Base-by-base conservation (phyloP, 2,888 invertebrate genomes). In the Zaprionus lineosus region DNA sequence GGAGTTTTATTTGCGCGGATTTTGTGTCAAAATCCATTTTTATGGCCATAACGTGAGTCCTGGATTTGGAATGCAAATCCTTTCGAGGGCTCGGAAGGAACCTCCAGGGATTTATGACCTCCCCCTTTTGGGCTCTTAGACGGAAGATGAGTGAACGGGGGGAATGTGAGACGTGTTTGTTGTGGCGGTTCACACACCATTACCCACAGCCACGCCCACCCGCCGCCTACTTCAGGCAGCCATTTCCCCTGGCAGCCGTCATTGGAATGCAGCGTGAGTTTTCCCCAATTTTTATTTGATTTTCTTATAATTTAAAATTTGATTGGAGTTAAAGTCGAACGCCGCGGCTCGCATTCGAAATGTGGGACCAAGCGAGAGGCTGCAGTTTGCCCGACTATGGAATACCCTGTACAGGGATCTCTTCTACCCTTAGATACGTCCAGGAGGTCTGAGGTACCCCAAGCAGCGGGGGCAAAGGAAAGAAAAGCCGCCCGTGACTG, bases 271-370 rank as follows among this genome's bases (percentile, higher is more conserved):
- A 69, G 31, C 52, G 40, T 67, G 29, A 47, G 36, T 66, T 62
- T 57, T 55, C 55, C 11, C 40, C 65, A 57, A 77, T 60, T 82
- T 79, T 75, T 79, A 76, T 85, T 79, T 59, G 65, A 61, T 85
- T 79, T 84, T 79, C 66, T 66, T 67, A 86, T 84, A 73, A 84
- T 86, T 84, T 68, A 57, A 78, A 77, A 74, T 86, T 84, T 81
- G 78, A 84, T 86, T 84, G 71, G 66, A 74, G 71, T 71, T 84
- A 65, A 84, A 82, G 60, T 77, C 69, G 50, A 44, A 52, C 60
- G 29, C 84, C n/a, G 56, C 51, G 85, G 48, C 63, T 60, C 60
- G 85, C 82, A 86, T 86, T 41, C 39, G 31, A 56, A 82, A 82
- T 86, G 47, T 37, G 12, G 26, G n/a, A 41, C 15, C 24, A 47